These are phyloP conservation scores for Mnemiopsis leidyi DNA, from an alignment of 37 sponge, comb jelly and placozoan genomes.

Conservation along the genomic window DNA sequence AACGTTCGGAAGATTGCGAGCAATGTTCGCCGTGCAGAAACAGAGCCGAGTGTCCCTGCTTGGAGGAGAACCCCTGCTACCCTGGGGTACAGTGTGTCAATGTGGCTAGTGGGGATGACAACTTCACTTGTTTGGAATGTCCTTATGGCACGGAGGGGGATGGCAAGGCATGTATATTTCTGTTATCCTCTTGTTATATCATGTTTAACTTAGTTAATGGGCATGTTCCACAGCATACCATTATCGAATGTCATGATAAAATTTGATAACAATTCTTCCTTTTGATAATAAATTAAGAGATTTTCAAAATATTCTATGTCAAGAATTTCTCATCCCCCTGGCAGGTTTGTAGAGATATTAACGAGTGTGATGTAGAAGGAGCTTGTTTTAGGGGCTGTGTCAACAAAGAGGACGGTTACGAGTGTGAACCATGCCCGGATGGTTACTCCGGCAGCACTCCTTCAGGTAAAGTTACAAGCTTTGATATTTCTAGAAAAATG, in stretches of 20 bases:
- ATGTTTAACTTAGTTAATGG: too few relatives aligned
- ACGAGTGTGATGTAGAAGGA: constrained; percentile 46
- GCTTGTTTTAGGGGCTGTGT: constrained; percentile 32
- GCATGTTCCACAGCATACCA: too few relatives aligned
- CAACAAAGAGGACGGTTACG: constrained; percentile 34
- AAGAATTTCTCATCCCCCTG: too few relatives aligned
- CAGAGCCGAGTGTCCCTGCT: constrained; percentile 59
- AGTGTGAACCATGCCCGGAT: constrained; percentile 54
- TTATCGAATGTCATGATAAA: too few relatives aligned
- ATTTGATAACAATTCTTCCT: too few relatives aligned
- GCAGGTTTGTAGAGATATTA: constrained; percentile 10
- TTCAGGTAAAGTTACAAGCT: constrained; percentile 30
- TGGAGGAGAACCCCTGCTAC: constrained; percentile 55
- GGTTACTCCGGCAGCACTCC: constrained; percentile 30
- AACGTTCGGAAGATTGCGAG: background rate
- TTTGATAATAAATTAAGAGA: too few relatives aligned
- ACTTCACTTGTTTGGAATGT: constrained; percentile 16
- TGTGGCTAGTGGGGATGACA: background rate
- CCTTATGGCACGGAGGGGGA: constrained; percentile 45
- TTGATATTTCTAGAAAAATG: too few relatives aligned
- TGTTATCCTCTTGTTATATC: too few relatives aligned
- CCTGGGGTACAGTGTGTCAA: constrained; percentile 61
- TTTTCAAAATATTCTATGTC: too few relatives aligned
- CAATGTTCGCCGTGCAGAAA: constrained; percentile 7
- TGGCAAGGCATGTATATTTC: constrained; percentile 47